Percentiles rank a stretch among this genome's conserved stretches.
Evolutionary conservation across 2,888 invertebrate genomes (phyloP).

Genomic region (Thera britannica): DNA sequence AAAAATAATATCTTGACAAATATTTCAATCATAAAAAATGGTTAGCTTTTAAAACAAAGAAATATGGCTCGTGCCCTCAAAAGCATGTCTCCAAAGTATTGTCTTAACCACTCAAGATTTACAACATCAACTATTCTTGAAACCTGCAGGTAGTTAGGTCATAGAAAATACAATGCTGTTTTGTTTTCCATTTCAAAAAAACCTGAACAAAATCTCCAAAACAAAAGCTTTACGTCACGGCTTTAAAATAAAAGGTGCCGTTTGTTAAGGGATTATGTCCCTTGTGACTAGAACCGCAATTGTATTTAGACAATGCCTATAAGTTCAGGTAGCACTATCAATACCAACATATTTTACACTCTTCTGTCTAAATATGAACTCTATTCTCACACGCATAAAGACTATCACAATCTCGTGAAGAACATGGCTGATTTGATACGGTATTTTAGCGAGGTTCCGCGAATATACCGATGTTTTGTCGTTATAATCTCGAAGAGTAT

Average conservation of each 20-base stretch:
- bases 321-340: conserved; percentile 75
- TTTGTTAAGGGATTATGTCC: conserved; percentile 75
- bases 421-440: conserved; percentile 32
- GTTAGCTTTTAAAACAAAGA: conserved; percentile 17
- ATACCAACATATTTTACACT: conserved; percentile 49
- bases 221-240: conserved; percentile 73
- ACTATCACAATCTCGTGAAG: conserved; percentile 10
- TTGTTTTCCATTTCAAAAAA: conserved; percentile 51
- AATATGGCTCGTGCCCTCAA: conserved; percentile 51
- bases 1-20: conserved; percentile 1
- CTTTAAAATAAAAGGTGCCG: conserved; percentile 73
- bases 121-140: conserved; percentile 48
- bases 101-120: conserved; percentile 53
- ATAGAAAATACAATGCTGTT: conserved; percentile 46
- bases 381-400: conserved; percentile 30
- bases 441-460: conserved; percentile 51
- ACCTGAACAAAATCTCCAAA: conserved; percentile 52
- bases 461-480: conserved; percentile 54
- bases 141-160: conserved; percentile 49
- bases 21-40: conserved; percentile 14
- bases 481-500: conserved; percentile 49
- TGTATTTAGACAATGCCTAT: conserved; percentile 67
- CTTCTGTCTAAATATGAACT: conserved; percentile 41
- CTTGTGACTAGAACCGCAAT: conserved; percentile 66
- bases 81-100: conserved; percentile 42